These are phyloP conservation scores for Orius laevigatus DNA, from an alignment of 1,140 invertebrate species.

Conservation along the genomic window DNA sequence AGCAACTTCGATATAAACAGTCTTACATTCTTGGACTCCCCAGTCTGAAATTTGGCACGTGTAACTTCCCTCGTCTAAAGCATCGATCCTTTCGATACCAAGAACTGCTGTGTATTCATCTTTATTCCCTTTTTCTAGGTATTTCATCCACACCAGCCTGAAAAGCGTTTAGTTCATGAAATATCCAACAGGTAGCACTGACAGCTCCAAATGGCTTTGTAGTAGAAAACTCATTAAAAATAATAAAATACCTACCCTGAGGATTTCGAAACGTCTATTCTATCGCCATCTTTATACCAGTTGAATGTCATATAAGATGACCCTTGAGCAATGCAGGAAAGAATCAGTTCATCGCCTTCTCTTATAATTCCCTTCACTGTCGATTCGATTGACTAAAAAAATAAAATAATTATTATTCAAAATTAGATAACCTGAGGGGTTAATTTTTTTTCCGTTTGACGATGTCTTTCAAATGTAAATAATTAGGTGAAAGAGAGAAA, in stretches of 20 bases:
- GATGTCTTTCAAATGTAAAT: too few species aligned
- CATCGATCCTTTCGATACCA: constrained; percentile 40
- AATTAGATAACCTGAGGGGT: neutral
- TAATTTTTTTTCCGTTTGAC: too few species aligned
- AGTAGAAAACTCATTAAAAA: neutral
- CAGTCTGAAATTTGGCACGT: constrained; percentile 55
- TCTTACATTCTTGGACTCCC: constrained; percentile 52
- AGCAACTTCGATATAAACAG: constrained; percentile 44
- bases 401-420: neutral
- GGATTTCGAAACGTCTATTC: constrained; percentile 54
- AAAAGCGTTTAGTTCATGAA: constrained; percentile 14
- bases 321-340: constrained; percentile 57
- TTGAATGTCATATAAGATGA: constrained; percentile 51
- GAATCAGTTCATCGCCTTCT: constrained; percentile 54
- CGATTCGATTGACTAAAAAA: too few species aligned
- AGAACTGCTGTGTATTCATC: constrained; percentile 53
- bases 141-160: constrained; percentile 30
- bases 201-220: too few species aligned
- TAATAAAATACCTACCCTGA: constrained; percentile 20
- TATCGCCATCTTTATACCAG: constrained; percentile 64
- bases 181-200: too few species aligned
- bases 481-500: too few species aligned
- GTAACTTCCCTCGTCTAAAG: constrained; percentile 51
- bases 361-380: constrained; percentile 23
- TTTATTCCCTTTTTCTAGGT: constrained; percentile 38